Evolutionary conservation across 2,113 vertebrate genomes (phyloP), one percentile per base, ranked within the genome.

Genomic region (Tylochromis polylepis): DNA sequence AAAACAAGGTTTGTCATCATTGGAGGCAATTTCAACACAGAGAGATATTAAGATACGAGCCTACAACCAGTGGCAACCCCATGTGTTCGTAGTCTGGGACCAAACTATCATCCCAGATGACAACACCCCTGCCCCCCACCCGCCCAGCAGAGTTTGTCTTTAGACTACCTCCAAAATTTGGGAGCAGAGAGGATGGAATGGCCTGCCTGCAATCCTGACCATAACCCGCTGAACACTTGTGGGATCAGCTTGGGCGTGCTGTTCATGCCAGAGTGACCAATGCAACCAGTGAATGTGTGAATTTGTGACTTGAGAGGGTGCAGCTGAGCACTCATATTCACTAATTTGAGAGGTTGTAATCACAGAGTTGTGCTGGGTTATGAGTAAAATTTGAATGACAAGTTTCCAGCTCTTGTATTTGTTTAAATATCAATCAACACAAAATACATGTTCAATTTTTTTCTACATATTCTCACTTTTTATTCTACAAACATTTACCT

Each of bases 61-160:
- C 58, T 34, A 10, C 58, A 60, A 16, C 58, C 29, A 34, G 59
- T 1, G 29, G 9, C 59, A 34, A 6, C 34, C 5, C 59, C 11
- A 0, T 18, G 16, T 20, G 16, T 34, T 16, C 59, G 11, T 3
- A 34, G 59, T 34, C 59, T 36, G 59, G 59, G 9, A 20, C 59
- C 59, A 36, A 62, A 62, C 59, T 34, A 27, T 10, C 10, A 11
- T 36, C 18, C 18, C 31, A 36, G 31, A 12, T 7, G 31, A 38
- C 11, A 11, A 38, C 60, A 62, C 31, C 59, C 2, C 31, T 62
- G 59, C 3, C 31, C 59, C 59, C 29, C 59, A 0, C 59, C 0
- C 3, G 0, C 18, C 31, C 31, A 36, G 18, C 59, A 29, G 29
- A 12, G 60, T 0, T 65, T 0, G 38, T 36, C 60, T 38, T 3